Percentiles rank a stretch among this genome's conserved stretches.
phyloP scores from a whole-genome alignment of 1,140 invertebrate species.

The Tribolium madens region DNA sequence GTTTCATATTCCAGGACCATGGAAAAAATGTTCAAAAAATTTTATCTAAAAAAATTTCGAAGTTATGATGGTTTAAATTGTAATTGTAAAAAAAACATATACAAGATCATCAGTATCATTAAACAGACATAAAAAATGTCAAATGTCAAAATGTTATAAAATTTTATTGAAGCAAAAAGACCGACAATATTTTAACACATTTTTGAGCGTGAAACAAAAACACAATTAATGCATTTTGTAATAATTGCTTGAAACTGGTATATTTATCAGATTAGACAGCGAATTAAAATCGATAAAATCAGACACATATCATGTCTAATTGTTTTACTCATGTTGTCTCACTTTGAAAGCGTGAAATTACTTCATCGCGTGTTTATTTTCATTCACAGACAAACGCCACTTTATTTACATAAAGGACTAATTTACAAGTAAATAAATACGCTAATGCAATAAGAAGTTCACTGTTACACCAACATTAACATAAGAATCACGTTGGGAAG shows the following conservation, averaged over 20 bases:
- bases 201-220: not conserved
- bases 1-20: too few species aligned
- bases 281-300: constrained; percentile 9
- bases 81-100: too few species aligned
- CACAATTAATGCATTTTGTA: not conserved
- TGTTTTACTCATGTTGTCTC: constrained; percentile 31
- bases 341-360: not conserved
- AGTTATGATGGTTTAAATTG: too few species aligned
- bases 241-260: not conserved
- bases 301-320: constrained; percentile 6
- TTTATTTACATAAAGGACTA: constrained; percentile 28
- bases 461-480: constrained; percentile 18
- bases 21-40: too few species aligned
- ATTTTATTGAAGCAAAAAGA: too few species aligned
- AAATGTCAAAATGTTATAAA: too few species aligned
- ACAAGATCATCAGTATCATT: too few species aligned
- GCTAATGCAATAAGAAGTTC: constrained; percentile 26
- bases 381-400: constrained; percentile 26
- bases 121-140: too few species aligned
- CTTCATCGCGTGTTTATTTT: constrained; percentile 28
- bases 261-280: not conserved
- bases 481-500: constrained; percentile 2
- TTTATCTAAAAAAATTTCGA: too few species aligned
- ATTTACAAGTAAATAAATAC: constrained; percentile 29
- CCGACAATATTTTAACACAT: too few species aligned